phyloP scores from a whole-genome alignment of 1,140 invertebrate species.

The Dysdera silvatica region DNA sequence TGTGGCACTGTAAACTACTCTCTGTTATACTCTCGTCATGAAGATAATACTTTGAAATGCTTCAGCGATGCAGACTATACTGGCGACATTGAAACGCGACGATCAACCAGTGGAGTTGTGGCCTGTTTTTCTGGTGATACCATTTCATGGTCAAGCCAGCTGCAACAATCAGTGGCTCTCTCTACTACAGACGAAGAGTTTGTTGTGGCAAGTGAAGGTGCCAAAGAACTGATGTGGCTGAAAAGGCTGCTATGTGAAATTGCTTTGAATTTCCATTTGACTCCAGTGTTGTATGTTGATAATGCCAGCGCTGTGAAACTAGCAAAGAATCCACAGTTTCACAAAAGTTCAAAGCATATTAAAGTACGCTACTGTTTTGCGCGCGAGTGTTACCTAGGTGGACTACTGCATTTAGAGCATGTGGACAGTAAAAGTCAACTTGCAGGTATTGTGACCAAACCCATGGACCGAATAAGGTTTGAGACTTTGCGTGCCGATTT shows the following conservation, averaged over 20 bases:
- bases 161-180: slow-evolving; percentile 3
- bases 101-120: slow-evolving; percentile 13
- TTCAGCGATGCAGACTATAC: slow-evolving; percentile 38
- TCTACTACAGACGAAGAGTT: slow-evolving; percentile 27
- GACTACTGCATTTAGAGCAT: slow-evolving; percentile 1
- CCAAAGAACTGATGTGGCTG: slow-evolving; percentile 30
- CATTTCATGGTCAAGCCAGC: slow-evolving; percentile 10
- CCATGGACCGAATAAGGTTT: not conserved
- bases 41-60: not conserved
- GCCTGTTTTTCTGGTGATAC: not conserved
- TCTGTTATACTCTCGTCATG: not conserved
- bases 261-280: not conserved
- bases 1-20: slow-evolving; percentile 40
- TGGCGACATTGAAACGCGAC: slow-evolving; percentile 6
- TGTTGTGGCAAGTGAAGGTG: slow-evolving; percentile 14
- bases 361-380: slow-evolving; percentile 36
- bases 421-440: not conserved
- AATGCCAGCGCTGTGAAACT: slow-evolving; percentile 30
- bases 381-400: slow-evolving; percentile 34
- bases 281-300: slow-evolving; percentile 24
- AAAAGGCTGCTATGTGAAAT: slow-evolving; percentile 16
- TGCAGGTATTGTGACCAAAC: slow-evolving; percentile 31
- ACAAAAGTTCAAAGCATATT: slow-evolving; percentile 21
- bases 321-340: slow-evolving; percentile 17
- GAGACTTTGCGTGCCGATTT: not conserved